Percentiles rank a stretch among this genome's conserved stretches.
Evolutionary conservation across 2,888 invertebrate species (phyloP).

Genomic region (Tineola bisselliella): DNA sequence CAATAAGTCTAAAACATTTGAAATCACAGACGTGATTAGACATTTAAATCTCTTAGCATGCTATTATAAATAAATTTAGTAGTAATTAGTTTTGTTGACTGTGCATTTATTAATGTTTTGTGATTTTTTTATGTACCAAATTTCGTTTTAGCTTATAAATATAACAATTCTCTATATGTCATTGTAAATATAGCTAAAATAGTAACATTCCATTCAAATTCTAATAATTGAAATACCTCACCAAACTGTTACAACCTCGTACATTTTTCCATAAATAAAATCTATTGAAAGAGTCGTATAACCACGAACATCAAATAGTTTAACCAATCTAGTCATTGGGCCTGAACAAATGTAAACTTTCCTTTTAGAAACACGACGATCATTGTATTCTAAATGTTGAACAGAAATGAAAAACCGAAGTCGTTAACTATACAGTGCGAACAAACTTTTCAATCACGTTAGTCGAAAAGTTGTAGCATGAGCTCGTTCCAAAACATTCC

Average conservation of each 20-base stretch:
- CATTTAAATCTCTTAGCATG: no score
- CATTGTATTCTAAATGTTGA: neutral
- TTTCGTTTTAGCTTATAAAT: no score
- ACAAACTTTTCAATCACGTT: slow-evolving; percentile 6
- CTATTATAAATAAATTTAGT: no score
- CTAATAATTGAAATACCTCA: neutral
- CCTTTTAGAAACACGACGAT: neutral
- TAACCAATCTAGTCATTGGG: neutral
- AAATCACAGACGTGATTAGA: no score
- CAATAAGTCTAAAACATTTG: no score
- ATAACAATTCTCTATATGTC: no score
- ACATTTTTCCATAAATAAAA: neutral
- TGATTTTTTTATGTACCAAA: no score
- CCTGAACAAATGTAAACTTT: neutral
- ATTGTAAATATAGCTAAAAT: no score
- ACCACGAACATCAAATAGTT: neutral
- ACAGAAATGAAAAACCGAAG: neutral
- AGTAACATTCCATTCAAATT: neutral
- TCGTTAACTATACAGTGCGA: neutral
- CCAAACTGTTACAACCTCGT: neutral
- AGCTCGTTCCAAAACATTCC: neutral
- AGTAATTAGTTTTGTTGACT: no score
- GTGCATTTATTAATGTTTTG: no score
- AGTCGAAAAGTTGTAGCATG: neutral
- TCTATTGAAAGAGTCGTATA: neutral